phyloP scores from a whole-genome alignment of 2,797 vertebrate species.

The Sebastes trivittatus region DNA sequence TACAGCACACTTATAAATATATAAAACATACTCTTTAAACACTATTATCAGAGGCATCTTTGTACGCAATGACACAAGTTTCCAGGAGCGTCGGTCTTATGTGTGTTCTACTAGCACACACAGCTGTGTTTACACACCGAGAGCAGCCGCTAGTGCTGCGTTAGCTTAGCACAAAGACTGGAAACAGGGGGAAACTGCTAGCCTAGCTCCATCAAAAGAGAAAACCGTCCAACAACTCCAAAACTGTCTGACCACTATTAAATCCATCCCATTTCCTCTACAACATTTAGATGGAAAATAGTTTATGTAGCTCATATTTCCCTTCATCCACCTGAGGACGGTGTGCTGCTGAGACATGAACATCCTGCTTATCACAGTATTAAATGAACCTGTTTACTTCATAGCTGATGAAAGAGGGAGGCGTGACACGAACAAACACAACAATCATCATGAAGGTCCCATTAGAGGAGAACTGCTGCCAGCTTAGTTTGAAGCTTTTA shows the following conservation, averaged over 20 bases:
- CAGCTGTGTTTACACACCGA: neutral
- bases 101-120: neutral
- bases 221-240: neutral
- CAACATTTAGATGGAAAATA: too few relatives aligned
- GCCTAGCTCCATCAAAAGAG: neutral
- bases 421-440: neutral
- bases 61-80: neutral
- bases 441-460: neutral
- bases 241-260: neutral
- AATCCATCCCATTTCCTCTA: too few relatives aligned
- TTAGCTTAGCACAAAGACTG: constrained; percentile 2
- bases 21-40: neutral
- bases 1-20: neutral
- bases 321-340: too few relatives aligned
- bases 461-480: neutral
- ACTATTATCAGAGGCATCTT: neutral
- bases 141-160: neutral
- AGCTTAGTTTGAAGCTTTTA: neutral
- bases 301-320: too few relatives aligned
- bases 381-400: neutral
- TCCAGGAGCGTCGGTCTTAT: neutral
- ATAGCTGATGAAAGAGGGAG: too few relatives aligned
- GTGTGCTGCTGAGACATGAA: neutral
- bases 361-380: neutral
- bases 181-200: neutral